Conservation (phyloP, 2,113 vertebrate species). For the Tylochromis polylepis region DNA sequence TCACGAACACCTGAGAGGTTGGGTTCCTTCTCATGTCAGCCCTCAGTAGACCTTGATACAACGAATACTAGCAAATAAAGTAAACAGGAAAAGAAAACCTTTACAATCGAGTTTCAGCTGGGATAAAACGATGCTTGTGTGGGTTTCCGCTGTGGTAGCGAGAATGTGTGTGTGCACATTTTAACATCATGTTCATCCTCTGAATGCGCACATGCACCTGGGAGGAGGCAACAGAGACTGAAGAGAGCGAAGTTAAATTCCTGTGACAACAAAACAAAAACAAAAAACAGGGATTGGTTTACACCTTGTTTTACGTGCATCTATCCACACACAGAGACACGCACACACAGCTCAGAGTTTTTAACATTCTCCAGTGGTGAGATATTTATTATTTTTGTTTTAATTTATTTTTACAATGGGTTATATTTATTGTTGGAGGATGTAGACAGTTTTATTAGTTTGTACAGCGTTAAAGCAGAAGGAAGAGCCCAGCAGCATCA, state of each 20-base stretch:
- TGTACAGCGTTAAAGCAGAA: conserved; percentile 23
- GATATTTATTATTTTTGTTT: conserved; percentile 61
- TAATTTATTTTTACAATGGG: conserved; percentile 53
- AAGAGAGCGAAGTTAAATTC: conserved; percentile 30
- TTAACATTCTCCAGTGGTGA: neutral
- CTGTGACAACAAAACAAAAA: conserved; percentile 9
- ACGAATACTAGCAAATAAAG: rapidly evolving
- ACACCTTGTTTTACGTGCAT: neutral
- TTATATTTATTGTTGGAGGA: conserved; percentile 63
- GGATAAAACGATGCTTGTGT: neutral
- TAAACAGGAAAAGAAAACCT: neutral
- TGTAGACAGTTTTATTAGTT: neutral
- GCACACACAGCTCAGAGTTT: neutral
- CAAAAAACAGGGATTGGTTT: neutral
- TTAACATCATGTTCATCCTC: neutral
- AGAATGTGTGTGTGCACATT: neutral
- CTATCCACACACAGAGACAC: neutral
- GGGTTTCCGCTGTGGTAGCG: conserved; percentile 14
- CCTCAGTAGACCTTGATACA: rapidly evolving
- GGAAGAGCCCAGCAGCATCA: neutral
- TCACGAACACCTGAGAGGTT: neutral
- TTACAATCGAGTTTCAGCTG: neutral
- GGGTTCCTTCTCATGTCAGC: neutral
- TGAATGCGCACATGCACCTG: neutral
- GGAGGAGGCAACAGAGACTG: conserved; percentile 33